phyloP scores from a whole-genome alignment of 2,888 invertebrate genomes.

The Pheosia tremula region DNA sequence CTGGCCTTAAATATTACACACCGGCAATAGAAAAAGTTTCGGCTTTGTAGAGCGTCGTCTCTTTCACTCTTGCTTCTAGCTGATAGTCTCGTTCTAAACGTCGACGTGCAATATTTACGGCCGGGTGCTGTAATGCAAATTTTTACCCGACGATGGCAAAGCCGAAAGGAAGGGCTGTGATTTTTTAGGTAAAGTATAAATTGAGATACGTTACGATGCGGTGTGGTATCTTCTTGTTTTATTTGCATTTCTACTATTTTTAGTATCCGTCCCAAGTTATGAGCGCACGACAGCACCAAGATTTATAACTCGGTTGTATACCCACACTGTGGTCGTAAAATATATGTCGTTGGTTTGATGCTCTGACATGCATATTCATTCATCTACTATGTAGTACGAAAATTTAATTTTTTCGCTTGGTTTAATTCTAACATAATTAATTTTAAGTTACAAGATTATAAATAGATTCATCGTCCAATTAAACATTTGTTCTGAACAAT shows the following conservation, averaged over 20 bases:
- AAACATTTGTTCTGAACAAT: no score
- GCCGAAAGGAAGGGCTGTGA: background rate
- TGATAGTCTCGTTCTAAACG: no score
- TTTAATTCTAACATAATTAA: background rate
- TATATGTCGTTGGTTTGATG: slow-evolving; percentile 20
- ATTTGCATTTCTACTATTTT: background rate
- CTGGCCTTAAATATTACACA: no score
- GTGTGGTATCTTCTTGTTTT: background rate
- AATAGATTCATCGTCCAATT: no score
- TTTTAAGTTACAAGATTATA: no score
- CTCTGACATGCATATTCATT: slow-evolving; percentile 11
- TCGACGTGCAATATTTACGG: no score
- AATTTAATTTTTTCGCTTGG: background rate
- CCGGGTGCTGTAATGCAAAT: no score
- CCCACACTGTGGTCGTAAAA: slow-evolving; percentile 24
- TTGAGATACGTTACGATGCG: background rate
- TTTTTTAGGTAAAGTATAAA: background rate
- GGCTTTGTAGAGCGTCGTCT: no score
- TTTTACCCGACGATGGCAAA: background rate
- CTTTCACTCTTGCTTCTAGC: no score
- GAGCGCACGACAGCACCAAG: background rate
- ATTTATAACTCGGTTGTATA: slow-evolving; percentile 19
- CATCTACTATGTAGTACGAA: background rate
- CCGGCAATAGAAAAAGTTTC: no score
- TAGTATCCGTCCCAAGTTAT: background rate